These are phyloP conservation scores for Sarcoramphus papa DNA, from an alignment of 2,797 vertebrate genomes.

Conservation along the genomic window DNA sequence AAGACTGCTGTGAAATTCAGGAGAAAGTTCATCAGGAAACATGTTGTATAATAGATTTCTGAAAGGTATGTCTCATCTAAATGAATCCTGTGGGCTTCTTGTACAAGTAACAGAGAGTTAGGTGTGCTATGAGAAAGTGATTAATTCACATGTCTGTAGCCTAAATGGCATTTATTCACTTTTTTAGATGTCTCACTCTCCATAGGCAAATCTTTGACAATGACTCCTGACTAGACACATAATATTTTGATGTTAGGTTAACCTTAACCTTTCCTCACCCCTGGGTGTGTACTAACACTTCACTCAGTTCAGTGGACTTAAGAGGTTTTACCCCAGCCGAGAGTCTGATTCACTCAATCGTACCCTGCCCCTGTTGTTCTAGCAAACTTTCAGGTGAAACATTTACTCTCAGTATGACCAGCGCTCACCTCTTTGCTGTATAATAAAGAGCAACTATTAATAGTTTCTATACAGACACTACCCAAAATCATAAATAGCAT, in stretches of 20 bases:
- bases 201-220: neutral
- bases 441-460: neutral
- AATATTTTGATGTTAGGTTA: neutral
- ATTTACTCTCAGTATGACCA: neutral
- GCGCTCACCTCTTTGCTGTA: neutral
- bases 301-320: neutral
- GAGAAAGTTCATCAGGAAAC: neutral
- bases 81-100: neutral
- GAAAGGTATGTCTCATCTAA: neutral
- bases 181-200: neutral
- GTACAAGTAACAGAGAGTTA: neutral
- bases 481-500: neutral
- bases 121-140: neutral
- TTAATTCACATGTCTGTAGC: neutral
- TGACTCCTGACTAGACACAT: neutral
- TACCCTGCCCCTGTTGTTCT: neutral
- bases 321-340: neutral
- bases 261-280: neutral
- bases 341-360: neutral
- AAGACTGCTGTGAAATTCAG: neutral
- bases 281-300: neutral
- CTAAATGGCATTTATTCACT: neutral
- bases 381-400: neutral
- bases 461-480: neutral
- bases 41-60: neutral